Evolutionary conservation across 92 coral and sea anemone species (phyloP), one percentile per base, ranked within the genome.

Genomic region (Paragorgia papillata): DNA sequence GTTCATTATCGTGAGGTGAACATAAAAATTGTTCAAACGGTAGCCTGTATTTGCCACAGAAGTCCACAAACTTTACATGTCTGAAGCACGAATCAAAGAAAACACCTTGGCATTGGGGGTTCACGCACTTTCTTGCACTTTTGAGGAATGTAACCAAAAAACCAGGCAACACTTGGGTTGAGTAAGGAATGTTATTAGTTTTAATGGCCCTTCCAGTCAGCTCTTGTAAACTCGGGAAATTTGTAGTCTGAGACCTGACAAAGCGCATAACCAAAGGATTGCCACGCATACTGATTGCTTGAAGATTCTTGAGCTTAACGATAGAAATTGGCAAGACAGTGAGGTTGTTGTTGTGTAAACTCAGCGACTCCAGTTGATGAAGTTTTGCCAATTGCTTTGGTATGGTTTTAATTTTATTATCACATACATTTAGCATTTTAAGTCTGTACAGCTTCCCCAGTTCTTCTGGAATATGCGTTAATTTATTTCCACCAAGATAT

Each of bases 21-120:
- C 98, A 94, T 21, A 94, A 89, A 79, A 84, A 94, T 69, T 94
- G 98, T 75, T 94, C 98, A 56, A 94, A 85, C 18, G 98, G 98
- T 31, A 94, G 84, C 6, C 98, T 88, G 76, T 94, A 94, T 58
- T 94, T 94, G 33, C 98, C 98, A 49, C 98, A 94, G 62, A 94
- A 94, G 78, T 94, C 98, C 28, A 91, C 97, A 87, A 94, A 94
- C 85, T 90, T 90, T n/a, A 94, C 91, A 78, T 89, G 90, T 31
- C 88, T 74, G 39, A 94, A 88, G 18, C 96, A 86, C 18, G 96
- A 84, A 66, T 92, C 94, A 89, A 94, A 94, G 76, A 88, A 94
- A 41, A 94, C 98, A 25, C 98, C 97, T 30, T 82, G 82, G 70
- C 98, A 94, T 55, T 75, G 65, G 1, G 98, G 98, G 61, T 94